A percentile compares a stretch with the other conserved stretches of the same genome.
phyloP scores from a whole-genome alignment of 2,113 vertebrate genomes.

The Trematomus loennbergii region DNA sequence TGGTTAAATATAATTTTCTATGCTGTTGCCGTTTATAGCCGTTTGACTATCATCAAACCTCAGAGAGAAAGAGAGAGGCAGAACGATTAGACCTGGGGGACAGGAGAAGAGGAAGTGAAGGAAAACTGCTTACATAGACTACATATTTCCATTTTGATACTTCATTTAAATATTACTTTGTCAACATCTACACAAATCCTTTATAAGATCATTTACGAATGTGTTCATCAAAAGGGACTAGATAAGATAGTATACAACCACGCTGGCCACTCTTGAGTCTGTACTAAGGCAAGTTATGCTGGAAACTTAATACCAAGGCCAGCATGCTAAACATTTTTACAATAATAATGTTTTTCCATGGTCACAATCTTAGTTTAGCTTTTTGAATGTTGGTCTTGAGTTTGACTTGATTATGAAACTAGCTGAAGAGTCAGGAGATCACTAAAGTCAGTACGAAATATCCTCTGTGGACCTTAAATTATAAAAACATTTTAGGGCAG shows the following conservation, averaged over 20 bases:
- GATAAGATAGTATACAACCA: no score
- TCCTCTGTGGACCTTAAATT: slow-evolving; percentile 4
- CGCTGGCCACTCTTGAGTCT: not conserved
- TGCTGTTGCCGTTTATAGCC: not conserved
- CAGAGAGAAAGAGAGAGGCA: no score
- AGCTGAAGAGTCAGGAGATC: not conserved
- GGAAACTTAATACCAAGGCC: not conserved
- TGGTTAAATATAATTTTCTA: slow-evolving; percentile 10
- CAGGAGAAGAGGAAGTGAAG: not conserved
- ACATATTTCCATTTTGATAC: not conserved
- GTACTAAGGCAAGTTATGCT: not conserved
- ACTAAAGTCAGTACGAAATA: not conserved
- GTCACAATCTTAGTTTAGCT: no score
- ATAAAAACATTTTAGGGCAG: not conserved
- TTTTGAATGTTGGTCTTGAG: not conserved
- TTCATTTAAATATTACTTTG: not conserved
- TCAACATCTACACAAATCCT: no score
- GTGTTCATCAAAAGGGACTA: no score
- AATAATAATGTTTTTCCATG: not conserved
- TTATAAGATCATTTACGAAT: no score
- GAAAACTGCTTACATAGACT: not conserved
- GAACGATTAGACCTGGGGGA: no score
- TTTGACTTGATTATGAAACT: not conserved
- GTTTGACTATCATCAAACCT: slow-evolving; percentile 5
- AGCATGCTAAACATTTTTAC: not conserved